Percentiles rank a stretch among this genome's conserved stretches.
Evolutionary conservation across 2,113 vertebrate genomes (phyloP).

Genomic region (Planiliza haematocheilus): DNA sequence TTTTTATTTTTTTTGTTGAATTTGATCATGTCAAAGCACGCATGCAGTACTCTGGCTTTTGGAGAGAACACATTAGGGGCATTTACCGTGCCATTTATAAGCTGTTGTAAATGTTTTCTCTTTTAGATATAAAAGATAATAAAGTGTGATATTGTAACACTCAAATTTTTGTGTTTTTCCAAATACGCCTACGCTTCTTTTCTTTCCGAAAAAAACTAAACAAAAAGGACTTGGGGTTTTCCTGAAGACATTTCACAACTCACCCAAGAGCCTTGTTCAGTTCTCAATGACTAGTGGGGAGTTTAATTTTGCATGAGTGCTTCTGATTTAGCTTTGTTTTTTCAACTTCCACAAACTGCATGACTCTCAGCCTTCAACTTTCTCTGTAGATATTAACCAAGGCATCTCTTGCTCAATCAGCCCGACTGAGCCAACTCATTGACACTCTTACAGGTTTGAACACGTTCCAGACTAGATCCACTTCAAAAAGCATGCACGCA

Average conservation of each 20-base stretch:
- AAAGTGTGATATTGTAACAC: slow-evolving; percentile 58
- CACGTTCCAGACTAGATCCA: not conserved
- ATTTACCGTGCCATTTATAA: slow-evolving; percentile 10
- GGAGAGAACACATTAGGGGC: not conserved
- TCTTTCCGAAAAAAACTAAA: not conserved
- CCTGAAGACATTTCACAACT: too few species aligned
- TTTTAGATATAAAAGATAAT: slow-evolving; percentile 42
- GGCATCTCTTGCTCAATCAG: not conserved
- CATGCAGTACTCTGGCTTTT: slow-evolving; percentile 2
- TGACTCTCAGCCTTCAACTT: too few species aligned
- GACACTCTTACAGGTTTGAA: not conserved
- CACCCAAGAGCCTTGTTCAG: too few species aligned
- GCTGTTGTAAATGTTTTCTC: slow-evolving; percentile 29
- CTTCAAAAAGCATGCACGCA: too few species aligned
- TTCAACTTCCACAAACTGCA: not conserved
- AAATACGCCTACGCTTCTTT: not conserved
- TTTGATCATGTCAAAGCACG: not conserved
- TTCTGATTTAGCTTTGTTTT: not conserved
- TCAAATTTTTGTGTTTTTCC: too few species aligned
- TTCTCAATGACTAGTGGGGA: too few species aligned
- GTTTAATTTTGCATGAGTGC: too few species aligned
- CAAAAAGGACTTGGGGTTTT: too few species aligned
- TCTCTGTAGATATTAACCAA: too few species aligned
- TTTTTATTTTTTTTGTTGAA: not conserved
- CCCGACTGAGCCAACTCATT: not conserved